Conservation (phyloP, 2,797 vertebrate genomes). For the Delichon dasypus region DNA sequence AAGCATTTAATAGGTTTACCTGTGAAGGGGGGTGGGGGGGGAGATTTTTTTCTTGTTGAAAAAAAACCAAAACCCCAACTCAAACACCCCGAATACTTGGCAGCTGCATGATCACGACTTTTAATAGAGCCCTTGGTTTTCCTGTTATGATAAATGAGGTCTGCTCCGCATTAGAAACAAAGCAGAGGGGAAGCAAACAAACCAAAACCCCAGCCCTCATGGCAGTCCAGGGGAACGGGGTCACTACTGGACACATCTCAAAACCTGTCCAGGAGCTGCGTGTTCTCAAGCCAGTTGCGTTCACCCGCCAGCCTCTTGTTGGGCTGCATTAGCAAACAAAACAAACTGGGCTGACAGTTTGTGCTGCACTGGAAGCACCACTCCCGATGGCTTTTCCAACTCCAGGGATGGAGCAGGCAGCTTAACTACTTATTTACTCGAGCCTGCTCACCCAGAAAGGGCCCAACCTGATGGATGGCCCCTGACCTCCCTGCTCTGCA, state of each 20-base stretch:
- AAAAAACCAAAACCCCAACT: not conserved
- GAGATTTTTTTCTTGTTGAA: not conserved
- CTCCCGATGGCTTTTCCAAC: conserved; percentile 31
- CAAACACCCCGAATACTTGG: not conserved
- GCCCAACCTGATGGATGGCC: conserved; percentile 40
- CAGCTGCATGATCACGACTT: not conserved
- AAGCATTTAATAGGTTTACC: not conserved
- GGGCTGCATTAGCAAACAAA: conserved; percentile 53
- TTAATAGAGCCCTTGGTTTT: not conserved
- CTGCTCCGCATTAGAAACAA: conserved; percentile 29
- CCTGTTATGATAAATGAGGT: conserved; percentile 20
- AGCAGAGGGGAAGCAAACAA: conserved; percentile 49
- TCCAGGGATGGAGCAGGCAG: not conserved
- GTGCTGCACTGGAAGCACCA: not conserved
- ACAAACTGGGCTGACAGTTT: conserved; percentile 21
- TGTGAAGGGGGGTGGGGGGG: not conserved
- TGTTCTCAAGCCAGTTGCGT: not conserved
- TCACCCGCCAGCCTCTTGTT: conserved; percentile 4
- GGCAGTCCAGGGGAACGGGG: not conserved
- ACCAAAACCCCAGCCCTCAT: not conserved
- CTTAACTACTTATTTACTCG: conserved; percentile 37
- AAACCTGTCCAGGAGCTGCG: conserved; percentile 25
- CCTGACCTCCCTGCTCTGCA: not conserved
- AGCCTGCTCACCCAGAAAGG: conserved; percentile 18
- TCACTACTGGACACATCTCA: conserved; percentile 11